phyloP scores from a whole-genome alignment of 2,888 invertebrate genomes.

The Chalcis sispes region DNA sequence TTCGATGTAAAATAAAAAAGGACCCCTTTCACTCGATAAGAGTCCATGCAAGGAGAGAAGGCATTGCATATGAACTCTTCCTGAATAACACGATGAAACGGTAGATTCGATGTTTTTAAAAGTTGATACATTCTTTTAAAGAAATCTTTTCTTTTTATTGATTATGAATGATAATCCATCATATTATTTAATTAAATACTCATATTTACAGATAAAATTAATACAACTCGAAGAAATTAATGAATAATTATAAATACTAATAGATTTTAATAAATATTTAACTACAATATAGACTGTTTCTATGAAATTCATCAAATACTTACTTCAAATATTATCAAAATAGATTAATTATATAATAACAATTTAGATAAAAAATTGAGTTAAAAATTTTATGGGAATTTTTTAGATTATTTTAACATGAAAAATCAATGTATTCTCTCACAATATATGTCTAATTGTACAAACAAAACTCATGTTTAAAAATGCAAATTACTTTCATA shows the following conservation, averaged over 20 bases:
- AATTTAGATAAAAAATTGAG: too few species aligned
- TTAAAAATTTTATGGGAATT: neutral
- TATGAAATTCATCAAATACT: too few species aligned
- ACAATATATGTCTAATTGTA: slow-evolving; percentile 22
- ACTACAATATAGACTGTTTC: too few species aligned
- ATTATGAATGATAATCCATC: slow-evolving; percentile 8
- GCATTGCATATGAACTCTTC: too few species aligned
- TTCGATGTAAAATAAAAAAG: slow-evolving; percentile 46
- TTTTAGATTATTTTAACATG: slow-evolving; percentile 20
- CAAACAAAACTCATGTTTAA: slow-evolving; percentile 9
- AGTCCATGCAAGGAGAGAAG: slow-evolving; percentile 15
- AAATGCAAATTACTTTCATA: slow-evolving; percentile 49
- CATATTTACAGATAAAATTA: too few species aligned
- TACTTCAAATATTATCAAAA: too few species aligned
- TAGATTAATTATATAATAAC: too few species aligned
- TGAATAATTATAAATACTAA: too few species aligned
- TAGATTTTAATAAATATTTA: too few species aligned
- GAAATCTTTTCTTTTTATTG: slow-evolving; percentile 3
- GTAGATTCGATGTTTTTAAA: neutral
- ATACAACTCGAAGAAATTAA: too few species aligned
- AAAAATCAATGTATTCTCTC: neutral
- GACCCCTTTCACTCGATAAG: slow-evolving; percentile 51
- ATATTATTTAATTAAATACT: too few species aligned
- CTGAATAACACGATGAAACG: too few species aligned
- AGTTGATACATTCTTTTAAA: slow-evolving; percentile 3